Evolutionary conservation across 2,888 invertebrate genomes (phyloP), one percentile per base, ranked within the genome.

Genomic region (Eupithecia insigniata): DNA sequence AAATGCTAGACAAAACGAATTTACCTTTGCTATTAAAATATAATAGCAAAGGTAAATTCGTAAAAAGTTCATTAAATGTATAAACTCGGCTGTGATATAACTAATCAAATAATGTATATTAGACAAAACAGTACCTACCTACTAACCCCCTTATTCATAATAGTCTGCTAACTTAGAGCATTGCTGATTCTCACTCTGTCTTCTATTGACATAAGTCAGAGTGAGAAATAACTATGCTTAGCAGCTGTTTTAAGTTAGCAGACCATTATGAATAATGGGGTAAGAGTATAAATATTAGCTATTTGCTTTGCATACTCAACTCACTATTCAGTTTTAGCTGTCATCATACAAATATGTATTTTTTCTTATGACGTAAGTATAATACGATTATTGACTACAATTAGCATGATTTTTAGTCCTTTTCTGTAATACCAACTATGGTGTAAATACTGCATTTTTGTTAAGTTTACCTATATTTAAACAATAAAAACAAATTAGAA

Each of bases 321-420:
- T 32, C 18, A 62, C 34, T 62, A n/a, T 60, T 28, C 18, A 30
- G 60, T 60, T 55, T 55, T 26, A 26, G 12, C 26, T 26, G 18
- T 62, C 61, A 62, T 32, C 6, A 32, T 0, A 62, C 61, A 62
- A 62, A 62, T 34, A 62, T 62, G 22, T 62, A 62, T 34, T n/a
- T 22, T 62, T 30, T 34, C 34, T 62, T 62, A 18, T 62, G 61
- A 62, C 61, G 61, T 62, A 61, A n/a, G n/a, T 30, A 26, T 28
- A 22, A 58, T 1, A 58, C 14, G 7, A 14, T 16, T 55, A 5
- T 30, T 30, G 60, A 60, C 30, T 28, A 1, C 18, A 60, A 60
- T 30, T 28, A 58, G n/a, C 28, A 26, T 28, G 28, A n/a, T 58
- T 58, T 26, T 26, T n/a, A 46, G 46, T 22, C 22, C 22, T 46